Evolutionary conservation across 2,113 vertebrate species (phyloP).

Genomic region (Sigmodon hispidus): DNA sequence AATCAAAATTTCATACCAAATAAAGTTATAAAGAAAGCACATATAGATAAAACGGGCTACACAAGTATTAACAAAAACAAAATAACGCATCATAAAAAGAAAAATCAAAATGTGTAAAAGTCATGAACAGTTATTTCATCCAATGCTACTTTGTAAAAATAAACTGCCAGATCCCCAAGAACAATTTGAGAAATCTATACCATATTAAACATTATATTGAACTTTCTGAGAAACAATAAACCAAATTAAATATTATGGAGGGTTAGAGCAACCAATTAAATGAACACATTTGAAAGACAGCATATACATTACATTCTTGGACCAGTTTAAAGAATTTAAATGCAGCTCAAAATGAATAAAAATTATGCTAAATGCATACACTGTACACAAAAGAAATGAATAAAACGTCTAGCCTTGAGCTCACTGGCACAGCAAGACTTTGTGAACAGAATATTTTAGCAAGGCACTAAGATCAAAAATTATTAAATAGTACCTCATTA

Average conservation of each 20-base stretch:
- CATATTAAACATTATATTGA: neutral
- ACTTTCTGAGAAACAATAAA: slow-evolving; percentile 21
- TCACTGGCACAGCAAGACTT: neutral
- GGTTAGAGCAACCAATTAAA: neutral
- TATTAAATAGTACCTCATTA: neutral
- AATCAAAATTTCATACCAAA: neutral
- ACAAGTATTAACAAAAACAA: neutral
- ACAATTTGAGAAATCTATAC: neutral
- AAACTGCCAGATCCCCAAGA: neutral
- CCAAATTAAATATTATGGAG: slow-evolving; percentile 11
- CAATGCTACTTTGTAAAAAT: neutral
- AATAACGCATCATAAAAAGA: neutral
- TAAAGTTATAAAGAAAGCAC: neutral
- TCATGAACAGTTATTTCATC: neutral
- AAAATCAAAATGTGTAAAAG: slow-evolving; percentile 17
- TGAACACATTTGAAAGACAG: neutral
- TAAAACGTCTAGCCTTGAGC: neutral
- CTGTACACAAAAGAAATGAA: neutral
- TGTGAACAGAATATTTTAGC: neutral
- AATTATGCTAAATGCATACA: neutral
- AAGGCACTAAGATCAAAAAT: neutral
- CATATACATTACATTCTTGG: neutral
- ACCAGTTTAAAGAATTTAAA: neutral
- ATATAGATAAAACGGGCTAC: neutral
- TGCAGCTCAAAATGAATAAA: neutral